A percentile compares a stretch with the other conserved stretches of the same genome.
Evolutionary conservation across 2,888 invertebrate genomes (phyloP).

Genomic region (Salticus scenicus): DNA sequence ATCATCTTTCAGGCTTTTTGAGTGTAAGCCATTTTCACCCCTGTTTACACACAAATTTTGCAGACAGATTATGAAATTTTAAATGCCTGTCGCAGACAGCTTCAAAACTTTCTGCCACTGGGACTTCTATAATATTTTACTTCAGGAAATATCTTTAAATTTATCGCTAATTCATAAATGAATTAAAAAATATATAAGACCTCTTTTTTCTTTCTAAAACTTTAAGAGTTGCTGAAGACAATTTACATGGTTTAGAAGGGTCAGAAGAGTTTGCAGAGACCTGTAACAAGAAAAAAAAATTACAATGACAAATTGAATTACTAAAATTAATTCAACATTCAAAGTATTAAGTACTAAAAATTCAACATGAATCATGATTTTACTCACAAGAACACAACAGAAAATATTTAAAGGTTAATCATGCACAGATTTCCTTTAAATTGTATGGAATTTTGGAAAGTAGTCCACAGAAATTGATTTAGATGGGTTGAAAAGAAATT

Average conservation of each 20-base stretch:
- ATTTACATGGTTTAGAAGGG: constrained; percentile 15
- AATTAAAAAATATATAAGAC: constrained; percentile 19
- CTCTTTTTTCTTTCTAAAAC: constrained; percentile 53
- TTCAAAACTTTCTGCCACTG: background rate
- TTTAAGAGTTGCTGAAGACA: constrained; percentile 59
- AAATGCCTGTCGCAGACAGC: no score
- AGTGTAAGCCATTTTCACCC: no score
- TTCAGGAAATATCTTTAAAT: no score
- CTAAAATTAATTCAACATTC: background rate
- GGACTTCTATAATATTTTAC: background rate
- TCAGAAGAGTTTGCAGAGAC: constrained; percentile 4
- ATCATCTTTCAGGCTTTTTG: no score
- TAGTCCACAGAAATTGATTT: no score
- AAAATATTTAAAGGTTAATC: no score
- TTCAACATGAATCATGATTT: background rate
- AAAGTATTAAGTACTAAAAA: background rate
- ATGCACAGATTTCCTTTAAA: no score
- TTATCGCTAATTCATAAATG: no score
- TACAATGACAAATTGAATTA: background rate
- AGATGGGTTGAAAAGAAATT: no score
- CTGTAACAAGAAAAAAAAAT: constrained; percentile 12
- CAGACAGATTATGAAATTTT: no score
- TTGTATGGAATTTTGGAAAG: no score
- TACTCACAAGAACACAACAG: background rate
- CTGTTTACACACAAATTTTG: no score